Base-by-base conservation (phyloP, 2,797 vertebrate species). In the Catamblyrhynchus diadema region DNA sequence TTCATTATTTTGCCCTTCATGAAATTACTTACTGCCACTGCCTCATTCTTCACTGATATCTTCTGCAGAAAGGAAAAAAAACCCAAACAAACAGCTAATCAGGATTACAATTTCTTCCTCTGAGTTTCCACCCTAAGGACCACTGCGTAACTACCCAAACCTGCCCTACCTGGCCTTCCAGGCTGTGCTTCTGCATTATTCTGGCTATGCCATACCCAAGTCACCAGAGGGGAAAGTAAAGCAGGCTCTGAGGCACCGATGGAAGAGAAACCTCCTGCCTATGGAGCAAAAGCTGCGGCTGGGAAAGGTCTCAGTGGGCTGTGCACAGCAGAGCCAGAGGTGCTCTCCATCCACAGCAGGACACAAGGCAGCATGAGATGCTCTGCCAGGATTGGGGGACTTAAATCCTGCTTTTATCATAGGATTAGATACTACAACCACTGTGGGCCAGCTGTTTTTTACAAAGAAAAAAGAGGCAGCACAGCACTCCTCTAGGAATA, bases 401-500 rank as follows among this genome's bases (percentile, higher is more conserved):
- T 47, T 13, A 65, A 87, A 80, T 71, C 54, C 23, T 85, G 51
- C 57, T 78, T 82, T 95, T 92, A 64, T 91, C 81, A 22, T 6
- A 80, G 78, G 65, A 67, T 85, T 91, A 87, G 78, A 41, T 25
- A 12, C 56, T 54, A 42, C 60, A 84, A 50, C 48, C 65, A 37
- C 69, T 21, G 78, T 37, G 64, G 86, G 64, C 45, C 93, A 87
- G 81, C 71, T 92, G 83, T 3, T 66, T 74, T 56, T 81, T 28
- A 77, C 20, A 51, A 72, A 81, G 83, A 50, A 87, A 56, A 87
- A 66, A 79, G 64, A 87, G 51, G 37, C 41, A 87, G 61, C 88
- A 47, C 64, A 91, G 84, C 90, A 80, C 48, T 72, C 64, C 77
- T 82, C 78, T 54, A 89, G 64, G 67, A 94, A 51, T 44, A 91